Conservation (phyloP, 2,888 invertebrate genomes). For the Netelia inedita region DNA sequence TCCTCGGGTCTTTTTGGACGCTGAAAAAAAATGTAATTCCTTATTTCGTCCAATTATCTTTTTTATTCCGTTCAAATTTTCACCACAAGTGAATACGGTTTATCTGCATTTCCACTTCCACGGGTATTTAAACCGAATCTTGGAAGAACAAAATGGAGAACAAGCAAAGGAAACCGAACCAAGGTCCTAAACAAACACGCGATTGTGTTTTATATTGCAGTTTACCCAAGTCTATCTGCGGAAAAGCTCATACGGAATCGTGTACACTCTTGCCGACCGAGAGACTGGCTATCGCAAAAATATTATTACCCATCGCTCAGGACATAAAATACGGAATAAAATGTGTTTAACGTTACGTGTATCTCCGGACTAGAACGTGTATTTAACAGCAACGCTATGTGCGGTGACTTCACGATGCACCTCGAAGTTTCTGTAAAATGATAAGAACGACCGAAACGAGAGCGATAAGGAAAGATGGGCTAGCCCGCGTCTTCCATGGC, state of each 20-base stretch:
- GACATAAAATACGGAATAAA: constrained; percentile 10
- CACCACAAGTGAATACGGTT: too few relatives aligned
- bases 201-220: constrained; percentile 38
- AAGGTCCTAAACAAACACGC: constrained; percentile 60
- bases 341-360: constrained; percentile 22
- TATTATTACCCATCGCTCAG: constrained; percentile 59
- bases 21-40: too few relatives aligned
- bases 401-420: constrained; percentile 49
- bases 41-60: too few relatives aligned
- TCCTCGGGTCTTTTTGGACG: too few relatives aligned
- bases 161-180: constrained; percentile 11
- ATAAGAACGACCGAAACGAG: constrained; percentile 54
- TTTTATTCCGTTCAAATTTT: too few relatives aligned
- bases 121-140: constrained; percentile 1
- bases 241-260: neutral
- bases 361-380: constrained; percentile 27
- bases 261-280: constrained; percentile 8
- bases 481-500: neutral
- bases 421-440: constrained; percentile 57
- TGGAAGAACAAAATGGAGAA: constrained; percentile 22
- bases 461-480: constrained; percentile 39
- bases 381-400: constrained; percentile 26
- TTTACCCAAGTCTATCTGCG: constrained; percentile 16
- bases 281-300: constrained; percentile 58
- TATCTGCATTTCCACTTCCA: constrained; percentile 23